Base-by-base conservation (phyloP, 2,113 vertebrate species). In the Ameiurus melas region DNA sequence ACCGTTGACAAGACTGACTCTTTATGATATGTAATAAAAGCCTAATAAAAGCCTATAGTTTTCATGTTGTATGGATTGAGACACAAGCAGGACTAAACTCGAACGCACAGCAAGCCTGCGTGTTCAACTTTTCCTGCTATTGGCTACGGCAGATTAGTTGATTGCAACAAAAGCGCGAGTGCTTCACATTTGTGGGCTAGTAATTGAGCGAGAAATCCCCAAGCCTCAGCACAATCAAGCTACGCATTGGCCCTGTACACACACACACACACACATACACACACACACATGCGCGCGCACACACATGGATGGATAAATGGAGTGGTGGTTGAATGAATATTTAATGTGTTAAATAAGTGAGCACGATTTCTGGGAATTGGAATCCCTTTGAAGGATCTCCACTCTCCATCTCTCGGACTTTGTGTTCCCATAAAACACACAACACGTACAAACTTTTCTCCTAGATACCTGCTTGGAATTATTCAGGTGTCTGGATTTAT, bases 191-290 rank as follows among this genome's bases (percentile, higher is more conserved):
- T 85, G 82, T 83, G 85, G 82, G 75, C 57, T 84, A 82, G 90
- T 87, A 87, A 89, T 87, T 87, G 82, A 87, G 86, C 36, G 19
- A 70, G 58, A 82, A 85, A 85, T 87, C 88, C 80, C 85, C 84
- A 89, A 85, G 70, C 88, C 83, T 87, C 90, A 70, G 83, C 88
- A 91, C 88, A 91, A 91, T 91, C 89, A 85, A 85, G 55, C 90
- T 89, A 39, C 89, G 70, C 90, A 86, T 70, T 78, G 70, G 58
- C 71, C 51, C 58, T 51, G 43, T 47, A 66, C 6, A 43, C 22
- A 78, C 71, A 36, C 1, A 78, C 83, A 53, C 55, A 30, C 14
- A 19, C 16, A 17, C 5, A 6, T 19, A 4, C 30, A 22, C 70
- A 47, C 5, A 71, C 71, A 84, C 33, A 36, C 25, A 33, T 3